Conservation (phyloP, 2,888 invertebrate species). For the Polymixis lichenea region DNA sequence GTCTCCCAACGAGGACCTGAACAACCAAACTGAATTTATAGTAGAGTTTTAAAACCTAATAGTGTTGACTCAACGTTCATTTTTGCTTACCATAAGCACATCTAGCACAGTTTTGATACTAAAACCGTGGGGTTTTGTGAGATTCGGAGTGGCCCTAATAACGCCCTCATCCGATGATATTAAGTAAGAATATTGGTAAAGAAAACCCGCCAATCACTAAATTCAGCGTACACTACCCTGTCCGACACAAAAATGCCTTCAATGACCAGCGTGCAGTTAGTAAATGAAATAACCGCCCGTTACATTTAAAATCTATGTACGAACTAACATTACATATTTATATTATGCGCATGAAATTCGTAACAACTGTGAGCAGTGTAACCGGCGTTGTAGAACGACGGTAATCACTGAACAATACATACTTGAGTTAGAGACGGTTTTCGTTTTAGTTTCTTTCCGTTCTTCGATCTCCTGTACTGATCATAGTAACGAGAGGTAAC, state of each 20-base stretch:
- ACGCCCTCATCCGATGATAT: background rate
- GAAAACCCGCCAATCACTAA: background rate
- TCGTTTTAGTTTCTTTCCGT: constrained; percentile 24
- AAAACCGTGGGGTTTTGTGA: too few species aligned
- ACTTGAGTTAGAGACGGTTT: constrained; percentile 35
- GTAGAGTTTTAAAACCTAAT: background rate
- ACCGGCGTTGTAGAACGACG: background rate
- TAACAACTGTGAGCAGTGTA: constrained; percentile 14
- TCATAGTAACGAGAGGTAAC: constrained; percentile 45
- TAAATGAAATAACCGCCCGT: constrained; percentile 30
- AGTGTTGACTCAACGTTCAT: background rate
- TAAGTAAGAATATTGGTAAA: background rate
- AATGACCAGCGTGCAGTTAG: constrained; percentile 43
- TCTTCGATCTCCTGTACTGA: constrained; percentile 39
- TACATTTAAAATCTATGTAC: constrained; percentile 13
- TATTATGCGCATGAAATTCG: constrained; percentile 14
- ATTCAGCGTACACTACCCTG: background rate
- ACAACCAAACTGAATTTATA: background rate
- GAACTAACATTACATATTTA: constrained; percentile 14
- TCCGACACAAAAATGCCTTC: constrained; percentile 23
- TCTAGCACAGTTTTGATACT: background rate
- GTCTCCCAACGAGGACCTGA: background rate
- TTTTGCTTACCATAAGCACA: background rate
- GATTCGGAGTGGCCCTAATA: too few species aligned
- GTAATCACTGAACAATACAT: constrained; percentile 47